A percentile compares a stretch with the other conserved stretches of the same genome.
These are phyloP conservation scores for Numenius phaeopus DNA, from an alignment of 2,797 vertebrate genomes.

Conservation along the genomic window DNA sequence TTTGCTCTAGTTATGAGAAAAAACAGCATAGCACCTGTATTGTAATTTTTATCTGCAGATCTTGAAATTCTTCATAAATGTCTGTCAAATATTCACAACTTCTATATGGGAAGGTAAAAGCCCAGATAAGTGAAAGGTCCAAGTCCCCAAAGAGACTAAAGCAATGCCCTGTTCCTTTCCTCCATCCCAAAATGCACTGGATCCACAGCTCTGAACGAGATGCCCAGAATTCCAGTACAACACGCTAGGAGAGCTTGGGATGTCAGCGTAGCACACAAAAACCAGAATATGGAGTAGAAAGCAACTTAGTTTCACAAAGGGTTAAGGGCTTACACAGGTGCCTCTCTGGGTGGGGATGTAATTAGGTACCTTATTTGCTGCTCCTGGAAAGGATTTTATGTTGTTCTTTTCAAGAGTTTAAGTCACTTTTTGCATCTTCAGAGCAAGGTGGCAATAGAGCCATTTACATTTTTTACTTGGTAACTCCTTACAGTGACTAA, in stretches of 20 bases:
- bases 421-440: neutral
- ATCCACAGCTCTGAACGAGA: neutral
- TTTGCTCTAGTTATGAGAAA: neutral
- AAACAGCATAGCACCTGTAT: neutral
- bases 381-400: neutral
- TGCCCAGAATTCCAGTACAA: neutral
- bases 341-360: neutral
- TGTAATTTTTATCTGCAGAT: neutral
- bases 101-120: neutral
- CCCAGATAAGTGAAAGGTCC: neutral
- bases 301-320: neutral
- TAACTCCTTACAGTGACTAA: neutral
- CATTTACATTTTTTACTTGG: neutral
- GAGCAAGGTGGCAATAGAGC: neutral
- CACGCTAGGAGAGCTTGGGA: neutral
- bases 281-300: neutral
- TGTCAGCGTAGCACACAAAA: neutral
- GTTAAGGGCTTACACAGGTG: neutral
- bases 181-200: neutral
- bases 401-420: neutral
- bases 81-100: neutral
- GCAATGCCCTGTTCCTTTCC: neutral
- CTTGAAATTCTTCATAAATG: neutral
- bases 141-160: neutral
- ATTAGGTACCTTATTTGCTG: neutral